phyloP scores from a whole-genome alignment of 2,797 vertebrate species.

The Vultur gryphus region DNA sequence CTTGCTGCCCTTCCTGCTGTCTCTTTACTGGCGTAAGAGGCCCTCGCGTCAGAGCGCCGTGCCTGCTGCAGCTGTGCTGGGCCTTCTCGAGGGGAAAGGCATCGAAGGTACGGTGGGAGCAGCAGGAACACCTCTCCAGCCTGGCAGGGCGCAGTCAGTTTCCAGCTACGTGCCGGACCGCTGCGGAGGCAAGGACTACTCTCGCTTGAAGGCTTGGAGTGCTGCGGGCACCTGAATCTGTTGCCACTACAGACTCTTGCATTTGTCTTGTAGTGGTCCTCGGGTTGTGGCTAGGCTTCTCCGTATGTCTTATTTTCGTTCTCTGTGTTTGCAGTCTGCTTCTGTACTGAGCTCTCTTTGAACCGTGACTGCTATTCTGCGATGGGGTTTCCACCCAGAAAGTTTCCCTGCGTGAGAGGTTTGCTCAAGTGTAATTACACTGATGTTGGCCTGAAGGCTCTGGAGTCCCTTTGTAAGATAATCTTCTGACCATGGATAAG shows the following conservation, averaged over 20 bases:
- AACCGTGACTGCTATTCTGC: neutral
- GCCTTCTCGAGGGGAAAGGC: neutral
- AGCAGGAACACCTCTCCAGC: neutral
- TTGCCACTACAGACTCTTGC: neutral
- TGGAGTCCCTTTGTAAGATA: neutral
- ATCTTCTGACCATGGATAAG: neutral
- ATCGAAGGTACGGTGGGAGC: fast-evolving
- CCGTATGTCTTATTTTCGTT: neutral
- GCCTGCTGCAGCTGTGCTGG: neutral
- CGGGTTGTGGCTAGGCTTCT: fast-evolving
- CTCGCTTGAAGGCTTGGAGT: neutral
- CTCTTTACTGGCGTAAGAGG: fast-evolving
- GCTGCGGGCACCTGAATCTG: fast-evolving
- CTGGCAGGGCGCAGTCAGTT: fast-evolving
- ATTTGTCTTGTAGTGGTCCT: neutral
- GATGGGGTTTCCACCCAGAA: neutral
- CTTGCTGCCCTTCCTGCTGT: too few species aligned
- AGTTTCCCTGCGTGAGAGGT: neutral
- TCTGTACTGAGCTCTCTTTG: neutral
- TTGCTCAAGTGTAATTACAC: neutral
- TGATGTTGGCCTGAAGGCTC: neutral
- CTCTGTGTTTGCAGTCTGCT: neutral
- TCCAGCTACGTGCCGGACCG: neutral
- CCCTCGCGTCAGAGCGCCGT: fast-evolving
- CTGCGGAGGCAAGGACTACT: neutral